Base-by-base conservation (phyloP, 2,797 vertebrate species). In the Catharus ustulatus region DNA sequence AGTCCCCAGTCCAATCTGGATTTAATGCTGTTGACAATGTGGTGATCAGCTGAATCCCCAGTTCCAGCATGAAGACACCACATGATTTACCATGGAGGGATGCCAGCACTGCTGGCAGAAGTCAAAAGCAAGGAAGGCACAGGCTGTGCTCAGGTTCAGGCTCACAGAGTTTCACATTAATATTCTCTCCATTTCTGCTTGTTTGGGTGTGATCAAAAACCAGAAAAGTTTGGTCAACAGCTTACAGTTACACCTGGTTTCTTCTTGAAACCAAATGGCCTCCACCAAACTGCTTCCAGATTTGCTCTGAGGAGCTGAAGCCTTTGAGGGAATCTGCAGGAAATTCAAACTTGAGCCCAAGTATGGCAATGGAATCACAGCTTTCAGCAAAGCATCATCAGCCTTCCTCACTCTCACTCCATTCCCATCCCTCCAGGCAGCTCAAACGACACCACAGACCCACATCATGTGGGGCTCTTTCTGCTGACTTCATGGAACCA, bases 281-380 rank as follows among this genome's bases (percentile, higher is more conserved):
- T 22, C 8, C 42, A 51, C 90, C 71, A 90, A 87, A 87, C 67
- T 34, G 20, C 64, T 82, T 74, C 89, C 93, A 96, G 89, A 85
- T 89, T 80, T 34, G 16, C 49, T 68, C 52, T 19, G 40, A 89
- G 59, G 57, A 63, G 58, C 82, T 57, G 32, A 55, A 92, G 63
- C 21, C 52, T 89, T 82, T 38, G 73, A 89, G 14, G 48, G 71
- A 81, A 84, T 48, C 59, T 55, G 67, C 6, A 59, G 1, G 4
- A 82, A 90, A 87, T 74, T 79, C 40, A 74, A 16, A 46, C 23
- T 40, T 34, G n/a, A 71, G 58, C 34, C 46, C 0, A 4, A 89
- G 45, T 13, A 18, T 71, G 61, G 64, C 38, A 48, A 36, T 23
- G 52, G 49, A 54, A 83, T 74, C 7, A 23, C 52, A 73, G 67